Evolutionary conservation across 2,888 invertebrate species (phyloP), one percentile per base, ranked within the genome.

Genomic region (Euplexia lucipara): DNA sequence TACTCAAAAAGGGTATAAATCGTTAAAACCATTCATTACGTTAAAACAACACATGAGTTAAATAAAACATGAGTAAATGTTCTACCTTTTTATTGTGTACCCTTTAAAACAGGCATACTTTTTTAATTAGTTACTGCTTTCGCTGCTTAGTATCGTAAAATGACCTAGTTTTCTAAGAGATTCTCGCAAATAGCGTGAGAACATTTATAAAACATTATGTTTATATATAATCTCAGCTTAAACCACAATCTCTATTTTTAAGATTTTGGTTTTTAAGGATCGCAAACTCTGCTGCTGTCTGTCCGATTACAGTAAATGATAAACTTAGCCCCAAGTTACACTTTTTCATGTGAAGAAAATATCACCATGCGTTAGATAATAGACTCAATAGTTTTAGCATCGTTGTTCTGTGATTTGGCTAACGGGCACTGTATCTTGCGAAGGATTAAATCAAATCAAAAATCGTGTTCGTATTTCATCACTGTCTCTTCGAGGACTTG

Each of bases 101-200:
- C 47, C 39, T 61, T 76, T 48, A 53, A n/a, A 60, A 52, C n/a
- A 48, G 48, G 37, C 41, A 53, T 57, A 62, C 48, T 67, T 75
- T 64, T 75, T 75, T 72, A 77, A 77, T 75, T 77, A 75, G 47
- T 34, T 22, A 22, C 44, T 48, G 53, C 49, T 44, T 60, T 34
- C 10, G 14, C 10, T 22, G 47, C 18, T 34, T 45, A 52, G 41
- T 12, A 47, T 54, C 14, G 35, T 56, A 61, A 60, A 62, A n/a
- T 44, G 60, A 66, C 72, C 78, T 62, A 61, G 48, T 67, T 77
- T 65, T 39, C 10, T 45, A 44, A 47, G 45, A 48, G 52, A 70
- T 34, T 48, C 51, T 49, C n/a, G 60, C 18, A 54, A 70, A 71
- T 60, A 30, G 49, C 9, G 41, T n/a, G 47, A 18, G 22, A 45